Evolutionary conservation across 1,140 invertebrate species (phyloP), one percentile per base, ranked within the genome.

Genomic region (Reticulitermes speratus): DNA sequence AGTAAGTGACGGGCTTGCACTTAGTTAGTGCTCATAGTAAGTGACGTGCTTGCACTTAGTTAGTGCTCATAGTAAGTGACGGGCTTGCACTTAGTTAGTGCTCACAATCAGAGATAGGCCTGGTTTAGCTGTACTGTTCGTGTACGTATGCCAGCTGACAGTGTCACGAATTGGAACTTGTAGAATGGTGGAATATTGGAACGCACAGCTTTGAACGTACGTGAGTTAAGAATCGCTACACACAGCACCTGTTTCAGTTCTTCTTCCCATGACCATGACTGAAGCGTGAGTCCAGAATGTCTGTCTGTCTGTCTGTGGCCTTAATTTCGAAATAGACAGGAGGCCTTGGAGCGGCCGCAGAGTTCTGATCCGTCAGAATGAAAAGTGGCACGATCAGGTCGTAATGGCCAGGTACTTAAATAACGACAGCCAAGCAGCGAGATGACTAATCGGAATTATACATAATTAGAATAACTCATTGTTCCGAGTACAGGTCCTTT

Each of bases 401-500:
- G 19, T 65, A 65, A 65, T 65, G 59, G 59, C 45, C 45, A 48
- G 45, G 45, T 48, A 48, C 45, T 48, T 48, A 48, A 48, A 48
- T 9, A 48, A 48, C 2, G 45, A 48, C 45, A 48, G 45, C 45
- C 45, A 55, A 14, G 0, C 52, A 19, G 52, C 65, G 65, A 75
- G 25, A 75, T 75, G 65, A 75, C 65, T 75, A 75, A 30, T 75
- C 65, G 65, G 65, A 75, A 75, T 75, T 30, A 30, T 6, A 25
- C 65, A 75, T n/a, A 75, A 75, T 75, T 75, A 75, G 65, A 75
- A 75, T 75, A 75, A n/a, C 65, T 9, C n/a, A 75, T n/a, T 75
- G 65, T n/a, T 75, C 21, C 7, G 65, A 75, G 7, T 30, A 25
- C 25, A 25, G 25, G 25, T 75, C 65, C 8, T 75, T 75, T 75